These are phyloP conservation scores for Chondrosia reniformis DNA, from an alignment of 37 sponge, comb jelly and placozoan species.

Conservation along the genomic window DNA sequence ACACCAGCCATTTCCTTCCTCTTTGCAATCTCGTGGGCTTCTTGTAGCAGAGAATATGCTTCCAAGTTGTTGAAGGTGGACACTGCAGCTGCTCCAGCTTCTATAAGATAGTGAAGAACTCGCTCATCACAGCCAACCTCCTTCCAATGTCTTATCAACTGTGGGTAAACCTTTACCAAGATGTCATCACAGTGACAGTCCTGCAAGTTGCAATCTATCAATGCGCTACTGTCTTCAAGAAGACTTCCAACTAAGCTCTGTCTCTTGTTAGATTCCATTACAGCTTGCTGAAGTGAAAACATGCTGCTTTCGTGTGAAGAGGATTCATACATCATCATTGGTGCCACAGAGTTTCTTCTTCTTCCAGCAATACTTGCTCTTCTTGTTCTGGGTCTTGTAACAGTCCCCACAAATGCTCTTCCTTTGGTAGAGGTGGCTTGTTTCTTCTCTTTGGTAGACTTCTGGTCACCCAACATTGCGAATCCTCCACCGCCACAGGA, in stretches of 20 bases:
- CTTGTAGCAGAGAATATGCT: conserved; percentile 64
- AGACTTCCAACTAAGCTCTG: neutral
- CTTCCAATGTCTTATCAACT: conserved; percentile 84
- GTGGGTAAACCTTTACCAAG: conserved; percentile 81
- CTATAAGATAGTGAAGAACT: conserved; percentile 56
- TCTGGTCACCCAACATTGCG: neutral
- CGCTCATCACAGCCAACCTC: conserved; percentile 60
- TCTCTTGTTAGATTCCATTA: neutral
- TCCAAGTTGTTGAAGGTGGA: conserved; percentile 70
- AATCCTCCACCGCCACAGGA: conserved; percentile 88
- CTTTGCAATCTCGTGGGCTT: conserved; percentile 36
- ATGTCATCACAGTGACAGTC: conserved; percentile 80
- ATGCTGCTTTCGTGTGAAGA: neutral
- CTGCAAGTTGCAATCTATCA: conserved; percentile 27
- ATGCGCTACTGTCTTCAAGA: neutral
- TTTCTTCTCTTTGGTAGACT: neutral
- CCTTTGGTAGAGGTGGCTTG: neutral
- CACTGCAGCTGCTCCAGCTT: conserved; percentile 69
- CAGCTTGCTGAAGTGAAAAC: neutral
- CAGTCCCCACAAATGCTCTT: conserved; percentile 29
- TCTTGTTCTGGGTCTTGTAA: conserved; percentile 12
- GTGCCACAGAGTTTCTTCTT: neutral
- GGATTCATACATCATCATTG: neutral
- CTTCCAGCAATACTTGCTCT: conserved; percentile 1
- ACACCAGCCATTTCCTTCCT: neutral